A percentile compares a stretch with the other conserved stretches of the same genome.
Conservation (phyloP, 1,140 invertebrate species). For the Zaprionus gabonicus region DNA sequence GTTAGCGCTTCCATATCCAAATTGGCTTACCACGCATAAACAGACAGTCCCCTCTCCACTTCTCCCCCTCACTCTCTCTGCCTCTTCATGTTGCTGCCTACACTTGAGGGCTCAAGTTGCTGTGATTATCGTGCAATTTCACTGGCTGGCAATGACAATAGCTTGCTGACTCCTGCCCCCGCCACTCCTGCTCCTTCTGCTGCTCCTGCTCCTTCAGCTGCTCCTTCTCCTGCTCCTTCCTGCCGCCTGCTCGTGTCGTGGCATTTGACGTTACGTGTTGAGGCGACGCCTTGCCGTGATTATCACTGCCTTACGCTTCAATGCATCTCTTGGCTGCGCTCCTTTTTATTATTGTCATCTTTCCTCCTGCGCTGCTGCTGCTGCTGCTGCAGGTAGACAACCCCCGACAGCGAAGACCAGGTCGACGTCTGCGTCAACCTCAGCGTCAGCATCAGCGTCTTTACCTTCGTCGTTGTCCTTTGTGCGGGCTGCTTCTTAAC, state of each 20-base stretch:
- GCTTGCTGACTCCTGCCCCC: constrained; percentile 15
- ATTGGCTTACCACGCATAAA: constrained; percentile 82
- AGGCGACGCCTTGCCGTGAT: constrained; percentile 75
- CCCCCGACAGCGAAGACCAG: constrained; percentile 25
- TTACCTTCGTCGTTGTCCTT: constrained; percentile 42
- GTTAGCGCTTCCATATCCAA: constrained; percentile 69
- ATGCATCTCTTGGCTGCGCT: constrained; percentile 66
- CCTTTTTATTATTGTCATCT: constrained; percentile 18
- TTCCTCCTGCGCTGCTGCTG: background rate
- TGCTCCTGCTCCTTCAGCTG: constrained; percentile 16
- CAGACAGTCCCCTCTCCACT: constrained; percentile 30
- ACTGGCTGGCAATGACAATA: constrained; percentile 62
- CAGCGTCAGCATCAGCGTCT: background rate
- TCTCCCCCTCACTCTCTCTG: background rate
- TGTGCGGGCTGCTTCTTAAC: constrained; percentile 59
- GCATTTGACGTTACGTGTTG: constrained; percentile 80
- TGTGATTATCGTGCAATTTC: constrained; percentile 81
- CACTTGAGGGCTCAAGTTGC: constrained; percentile 80
- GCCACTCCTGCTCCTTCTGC: background rate
- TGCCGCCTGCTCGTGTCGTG: constrained; percentile 40
- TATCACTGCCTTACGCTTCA: constrained; percentile 80
- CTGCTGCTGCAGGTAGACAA: constrained; percentile 50
- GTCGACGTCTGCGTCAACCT: constrained; percentile 33
- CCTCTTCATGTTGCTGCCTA: constrained; percentile 28
- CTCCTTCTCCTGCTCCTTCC: background rate